These are phyloP conservation scores for Clanis bilineata DNA, from an alignment of 2,888 invertebrate species.

Conservation along the genomic window DNA sequence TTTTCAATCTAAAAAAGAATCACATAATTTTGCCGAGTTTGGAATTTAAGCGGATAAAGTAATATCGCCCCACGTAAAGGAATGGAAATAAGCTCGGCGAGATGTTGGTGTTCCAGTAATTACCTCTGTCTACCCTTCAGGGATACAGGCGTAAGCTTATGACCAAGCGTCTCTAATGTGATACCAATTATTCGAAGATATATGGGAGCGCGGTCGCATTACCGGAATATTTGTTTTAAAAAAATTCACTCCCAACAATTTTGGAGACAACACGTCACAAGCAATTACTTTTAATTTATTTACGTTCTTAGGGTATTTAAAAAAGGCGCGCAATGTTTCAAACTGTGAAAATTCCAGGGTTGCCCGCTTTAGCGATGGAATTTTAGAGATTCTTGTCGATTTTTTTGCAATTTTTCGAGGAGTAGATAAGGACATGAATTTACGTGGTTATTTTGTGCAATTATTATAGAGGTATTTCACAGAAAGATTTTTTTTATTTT, in stretches of 20 bases:
- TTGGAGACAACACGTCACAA: conserved; percentile 38
- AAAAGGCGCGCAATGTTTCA: conserved; percentile 15
- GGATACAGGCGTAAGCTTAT: not conserved
- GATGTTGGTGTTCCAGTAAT: too few relatives aligned
- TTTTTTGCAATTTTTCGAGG: not conserved
- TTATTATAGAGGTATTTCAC: not conserved
- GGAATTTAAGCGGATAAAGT: too few relatives aligned
- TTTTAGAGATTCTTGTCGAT: not conserved
- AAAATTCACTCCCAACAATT: conserved; percentile 28
- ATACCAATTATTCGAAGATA: not conserved
- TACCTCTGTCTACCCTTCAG: too few relatives aligned
- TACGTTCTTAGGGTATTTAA: conserved; percentile 46
- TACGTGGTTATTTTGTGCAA: not conserved
- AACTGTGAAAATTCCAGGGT: conserved; percentile 20
- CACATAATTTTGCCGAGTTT: too few relatives aligned
- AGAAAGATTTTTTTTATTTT: too few relatives aligned
- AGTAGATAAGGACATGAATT: not conserved
- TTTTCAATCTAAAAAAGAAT: too few relatives aligned
- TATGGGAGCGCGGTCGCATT: not conserved
- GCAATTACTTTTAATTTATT: conserved; percentile 72
- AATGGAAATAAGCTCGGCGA: too few relatives aligned
- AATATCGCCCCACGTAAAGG: too few relatives aligned
- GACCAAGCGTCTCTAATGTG: not conserved
- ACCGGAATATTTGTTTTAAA: conserved; percentile 17
- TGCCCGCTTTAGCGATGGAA: not conserved